Percentiles rank a stretch among this genome's conserved stretches.
These are phyloP conservation scores for Ptiloglossa arizonensis DNA, from an alignment of 1,140 invertebrate genomes.

Conservation along the genomic window DNA sequence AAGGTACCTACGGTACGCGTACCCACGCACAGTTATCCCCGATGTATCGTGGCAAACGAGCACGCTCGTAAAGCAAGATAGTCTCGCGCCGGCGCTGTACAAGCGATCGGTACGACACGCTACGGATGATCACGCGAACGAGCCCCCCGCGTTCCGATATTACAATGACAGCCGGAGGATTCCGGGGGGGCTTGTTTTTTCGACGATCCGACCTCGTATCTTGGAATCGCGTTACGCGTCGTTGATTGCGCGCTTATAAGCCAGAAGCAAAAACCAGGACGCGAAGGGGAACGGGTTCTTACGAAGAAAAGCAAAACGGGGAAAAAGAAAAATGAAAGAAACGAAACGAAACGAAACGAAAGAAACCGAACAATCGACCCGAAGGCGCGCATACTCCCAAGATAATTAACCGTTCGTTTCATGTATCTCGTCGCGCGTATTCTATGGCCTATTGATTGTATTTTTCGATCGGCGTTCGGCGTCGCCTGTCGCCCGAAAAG, in stretches of 20 bases:
- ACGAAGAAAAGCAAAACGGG: no score
- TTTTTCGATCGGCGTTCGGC: conserved; percentile 22
- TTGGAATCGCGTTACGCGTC: conserved; percentile 60
- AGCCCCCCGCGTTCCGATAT: conserved; percentile 6
- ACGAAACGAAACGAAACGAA: no score
- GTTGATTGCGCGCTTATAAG: conserved; percentile 52
- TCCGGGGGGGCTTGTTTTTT: conserved; percentile 36
- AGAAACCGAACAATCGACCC: conserved; percentile 55
- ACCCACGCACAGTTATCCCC: no score
- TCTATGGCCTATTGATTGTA: conserved; percentile 33
- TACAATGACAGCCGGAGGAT: conserved; percentile 27
- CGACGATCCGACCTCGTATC: conserved; percentile 43
- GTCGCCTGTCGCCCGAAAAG: conserved; percentile 18
- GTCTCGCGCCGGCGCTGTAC: background rate
- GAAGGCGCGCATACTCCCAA: conserved; percentile 43
- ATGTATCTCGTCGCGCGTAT: conserved; percentile 28
- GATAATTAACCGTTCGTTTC: conserved; percentile 57
- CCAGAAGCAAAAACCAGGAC: conserved; percentile 47
- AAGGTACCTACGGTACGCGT: no score
- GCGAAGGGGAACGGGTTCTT: conserved; percentile 51
- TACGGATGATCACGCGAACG: conserved; percentile 17
- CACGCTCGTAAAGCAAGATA: background rate
- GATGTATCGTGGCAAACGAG: background rate
- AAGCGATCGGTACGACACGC: no score
- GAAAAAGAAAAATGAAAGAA: no score